Conservation (phyloP, 2,113 vertebrate species). For the Otocyon megalotis region DNA sequence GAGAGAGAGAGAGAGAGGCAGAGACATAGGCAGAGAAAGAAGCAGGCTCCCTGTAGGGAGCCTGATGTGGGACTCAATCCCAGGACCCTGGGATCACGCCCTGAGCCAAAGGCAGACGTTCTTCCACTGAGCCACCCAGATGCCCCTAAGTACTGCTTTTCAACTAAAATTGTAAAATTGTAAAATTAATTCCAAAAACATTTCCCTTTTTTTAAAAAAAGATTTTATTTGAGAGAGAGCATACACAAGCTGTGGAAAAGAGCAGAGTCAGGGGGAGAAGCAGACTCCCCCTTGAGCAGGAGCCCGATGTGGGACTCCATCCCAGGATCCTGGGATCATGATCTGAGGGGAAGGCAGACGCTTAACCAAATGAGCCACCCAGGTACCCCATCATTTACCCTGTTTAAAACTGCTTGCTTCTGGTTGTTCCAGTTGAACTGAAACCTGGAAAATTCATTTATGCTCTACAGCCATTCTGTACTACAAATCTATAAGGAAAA, state of each 20-base stretch:
- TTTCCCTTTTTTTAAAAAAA: not conserved
- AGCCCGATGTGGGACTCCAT: not conserved
- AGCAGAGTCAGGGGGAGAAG: not conserved
- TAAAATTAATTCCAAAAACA: not conserved
- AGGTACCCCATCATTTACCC: not conserved
- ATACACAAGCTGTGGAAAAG: not conserved
- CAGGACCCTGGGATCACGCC: too few species aligned
- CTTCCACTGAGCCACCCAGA: too few species aligned
- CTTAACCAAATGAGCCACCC: not conserved
- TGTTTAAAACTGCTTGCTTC: not conserved
- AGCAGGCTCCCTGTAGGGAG: too few species aligned
- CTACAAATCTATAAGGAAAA: not conserved
- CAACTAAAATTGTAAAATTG: not conserved
- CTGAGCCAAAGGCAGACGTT: too few species aligned
- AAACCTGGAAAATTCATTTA: not conserved
- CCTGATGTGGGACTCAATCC: too few species aligned
- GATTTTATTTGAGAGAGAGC: not conserved
- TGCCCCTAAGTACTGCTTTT: conserved; percentile 56
- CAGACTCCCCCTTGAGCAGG: not conserved
- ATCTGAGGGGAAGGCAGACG: not conserved
- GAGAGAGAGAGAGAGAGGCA: too few species aligned
- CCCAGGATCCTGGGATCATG: not conserved
- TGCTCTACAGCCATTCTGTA: not conserved
- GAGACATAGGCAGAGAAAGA: too few species aligned
- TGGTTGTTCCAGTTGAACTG: not conserved